Evolutionary conservation across 2,113 vertebrate species (phyloP), one percentile per base, ranked within the genome.

Genomic region (Mesocricetus auratus): DNA sequence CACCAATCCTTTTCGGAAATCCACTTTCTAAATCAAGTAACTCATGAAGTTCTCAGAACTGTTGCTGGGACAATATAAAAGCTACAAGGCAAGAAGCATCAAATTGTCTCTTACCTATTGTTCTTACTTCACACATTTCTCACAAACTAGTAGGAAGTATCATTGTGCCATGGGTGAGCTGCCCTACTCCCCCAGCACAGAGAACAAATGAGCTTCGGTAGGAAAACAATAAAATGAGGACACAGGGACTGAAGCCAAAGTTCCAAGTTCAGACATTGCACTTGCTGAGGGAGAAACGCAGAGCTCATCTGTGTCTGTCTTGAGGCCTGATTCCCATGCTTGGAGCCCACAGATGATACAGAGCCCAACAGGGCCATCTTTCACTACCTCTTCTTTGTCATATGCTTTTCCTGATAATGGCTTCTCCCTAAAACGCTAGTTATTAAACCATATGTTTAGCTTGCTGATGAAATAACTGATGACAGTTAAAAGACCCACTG

Each of bases 201-300:
- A 79, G 50, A 86, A 22, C 47, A 71, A 78, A 79, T 69, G 11
- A 82, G 47, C 13, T 95, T 88, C 66, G 10, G 60, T 71, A 89
- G 69, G 60, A 94, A 74, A 68, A 36, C 86, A 79, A 90, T 89
- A 81, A 95, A 96, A 90, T 73, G 0, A 81, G n/a, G 31, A 94
- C 68, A 93, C 0, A 94, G 89, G 13, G 56, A 87, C 3, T 78
- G 53, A 92, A 89, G 86, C 53, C 88, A 96, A 33, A 74, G 89
- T 45, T 97, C 91, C 71, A 91, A 95, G 88, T 94, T 94, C 90
- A 95, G 71, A 94, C 81, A 71, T 53, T 58, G 53, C 17, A 88
- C 53, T 89, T 90, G 66, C 60, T 33, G 64, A 95, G 62, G 82
- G 94, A 96, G 74, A 96, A 75, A 77, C 39, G 39, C 33, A n/a